Percentiles rank a stretch among this genome's conserved stretches.
phyloP scores from a whole-genome alignment of 2,888 invertebrate genomes.

The Baccha elongata region DNA sequence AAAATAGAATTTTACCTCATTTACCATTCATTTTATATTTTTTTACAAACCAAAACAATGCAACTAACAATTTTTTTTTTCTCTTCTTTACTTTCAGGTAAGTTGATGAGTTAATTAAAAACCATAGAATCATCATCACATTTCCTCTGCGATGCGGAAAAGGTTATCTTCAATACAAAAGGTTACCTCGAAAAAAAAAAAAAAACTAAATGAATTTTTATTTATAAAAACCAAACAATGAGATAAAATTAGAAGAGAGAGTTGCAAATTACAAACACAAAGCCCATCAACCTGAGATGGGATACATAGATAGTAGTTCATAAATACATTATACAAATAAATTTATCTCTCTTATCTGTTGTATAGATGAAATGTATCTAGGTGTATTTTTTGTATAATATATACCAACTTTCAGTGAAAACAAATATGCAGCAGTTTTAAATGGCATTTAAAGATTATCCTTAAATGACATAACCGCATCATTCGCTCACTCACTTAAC shows the following conservation, averaged over 20 bases:
- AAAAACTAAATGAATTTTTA: slow-evolving; percentile 16
- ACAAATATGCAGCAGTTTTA: not conserved
- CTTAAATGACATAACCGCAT: slow-evolving; percentile 48
- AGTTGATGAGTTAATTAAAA: slow-evolving; percentile 47
- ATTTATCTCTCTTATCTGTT: slow-evolving; percentile 40
- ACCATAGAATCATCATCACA: slow-evolving; percentile 22
- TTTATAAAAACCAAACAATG: slow-evolving; percentile 51
- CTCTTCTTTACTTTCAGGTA: slow-evolving; percentile 58
- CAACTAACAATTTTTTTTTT: slow-evolving; percentile 28
- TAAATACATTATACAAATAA: not conserved
- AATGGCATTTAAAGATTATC: slow-evolving; percentile 17
- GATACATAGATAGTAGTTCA: slow-evolving; percentile 8
- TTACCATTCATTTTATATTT: slow-evolving; percentile 21
- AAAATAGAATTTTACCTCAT: slow-evolving; percentile 8
- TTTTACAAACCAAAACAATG: slow-evolving; percentile 33
- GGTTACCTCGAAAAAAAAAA: slow-evolving; percentile 25
- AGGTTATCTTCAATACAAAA: slow-evolving; percentile 23
- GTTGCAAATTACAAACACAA: slow-evolving; percentile 39
- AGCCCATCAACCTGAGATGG: slow-evolving; percentile 43
- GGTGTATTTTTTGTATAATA: slow-evolving; percentile 15
- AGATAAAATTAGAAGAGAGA: slow-evolving; percentile 56
- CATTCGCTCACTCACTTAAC: slow-evolving; percentile 34
- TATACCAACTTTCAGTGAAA: not conserved
- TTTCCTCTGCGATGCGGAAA: slow-evolving; percentile 40
- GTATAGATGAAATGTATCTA: slow-evolving; percentile 9